phyloP scores from a whole-genome alignment of 1,140 invertebrate species.

The Nixonia krombeini region DNA sequence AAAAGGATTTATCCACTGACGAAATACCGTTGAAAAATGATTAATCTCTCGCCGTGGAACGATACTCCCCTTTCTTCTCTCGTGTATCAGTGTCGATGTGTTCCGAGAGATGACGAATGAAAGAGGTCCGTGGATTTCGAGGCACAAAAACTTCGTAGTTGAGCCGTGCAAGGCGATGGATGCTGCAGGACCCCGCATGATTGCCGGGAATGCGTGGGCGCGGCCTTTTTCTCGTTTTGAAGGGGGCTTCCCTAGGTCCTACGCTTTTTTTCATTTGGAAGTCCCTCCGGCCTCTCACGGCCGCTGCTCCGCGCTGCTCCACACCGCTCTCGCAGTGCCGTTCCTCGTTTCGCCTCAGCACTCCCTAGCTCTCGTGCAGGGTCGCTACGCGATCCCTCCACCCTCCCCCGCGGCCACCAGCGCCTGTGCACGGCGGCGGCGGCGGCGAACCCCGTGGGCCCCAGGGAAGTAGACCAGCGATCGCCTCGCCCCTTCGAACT shows the following conservation, averaged over 20 bases:
- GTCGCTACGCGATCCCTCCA: slow-evolving; percentile 28
- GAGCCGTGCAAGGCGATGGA: slow-evolving; percentile 33
- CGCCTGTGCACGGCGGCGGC: no score
- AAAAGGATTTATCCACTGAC: no score
- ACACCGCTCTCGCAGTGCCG: slow-evolving; percentile 48
- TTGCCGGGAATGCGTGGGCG: slow-evolving; percentile 55
- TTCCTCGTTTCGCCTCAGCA: slow-evolving; percentile 43
- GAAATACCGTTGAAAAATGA: no score
- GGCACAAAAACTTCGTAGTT: slow-evolving; percentile 35
- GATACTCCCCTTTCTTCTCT: no score
- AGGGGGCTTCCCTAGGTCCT: slow-evolving; percentile 55
- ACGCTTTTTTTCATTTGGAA: slow-evolving; percentile 51
- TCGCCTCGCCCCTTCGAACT: no score
- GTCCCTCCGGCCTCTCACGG: slow-evolving; percentile 55
- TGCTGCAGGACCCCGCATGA: slow-evolving; percentile 46
- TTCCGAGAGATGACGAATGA: neutral
- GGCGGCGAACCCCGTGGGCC: slow-evolving; percentile 27
- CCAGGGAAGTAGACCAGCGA: slow-evolving; percentile 27
- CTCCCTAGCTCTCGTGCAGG: slow-evolving; percentile 32
- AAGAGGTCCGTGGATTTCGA: slow-evolving; percentile 30
- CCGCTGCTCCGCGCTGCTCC: slow-evolving; percentile 30
- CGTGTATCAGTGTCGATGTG: no score
- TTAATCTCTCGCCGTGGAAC: no score
- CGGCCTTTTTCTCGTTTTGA: slow-evolving; percentile 54
- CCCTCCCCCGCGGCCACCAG: slow-evolving; percentile 22